phyloP scores from a whole-genome alignment of 2,888 invertebrate species.

The Resseliella maxima region DNA sequence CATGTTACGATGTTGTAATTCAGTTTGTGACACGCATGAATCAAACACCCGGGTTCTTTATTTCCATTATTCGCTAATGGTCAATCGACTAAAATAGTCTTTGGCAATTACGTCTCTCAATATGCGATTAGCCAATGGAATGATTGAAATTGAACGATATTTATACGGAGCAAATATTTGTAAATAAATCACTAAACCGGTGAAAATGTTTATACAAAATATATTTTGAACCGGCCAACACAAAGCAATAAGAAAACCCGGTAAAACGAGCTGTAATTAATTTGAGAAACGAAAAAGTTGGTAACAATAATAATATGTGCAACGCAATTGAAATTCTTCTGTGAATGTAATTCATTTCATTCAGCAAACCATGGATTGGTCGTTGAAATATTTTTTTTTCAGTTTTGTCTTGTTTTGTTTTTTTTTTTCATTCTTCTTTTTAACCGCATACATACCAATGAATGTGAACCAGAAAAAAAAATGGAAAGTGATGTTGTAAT shows the following conservation, averaged over 20 bases:
- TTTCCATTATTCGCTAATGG: neutral
- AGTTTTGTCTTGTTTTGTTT: too few species aligned
- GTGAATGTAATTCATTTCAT: neutral
- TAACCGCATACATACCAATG: neutral
- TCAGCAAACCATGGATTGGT: neutral
- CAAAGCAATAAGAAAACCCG: neutral
- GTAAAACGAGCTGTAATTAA: conserved; percentile 1
- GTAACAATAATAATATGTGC: conserved; percentile 11
- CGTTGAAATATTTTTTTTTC: neutral
- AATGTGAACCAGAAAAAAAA: conserved; percentile 5
- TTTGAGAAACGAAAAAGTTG: neutral
- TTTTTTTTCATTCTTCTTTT: too few species aligned
- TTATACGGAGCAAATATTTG: neutral
- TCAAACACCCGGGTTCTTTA: neutral
- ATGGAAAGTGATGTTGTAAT: neutral
- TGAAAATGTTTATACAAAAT: neutral
- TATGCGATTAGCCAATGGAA: neutral
- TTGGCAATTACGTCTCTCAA: neutral
- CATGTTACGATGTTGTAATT: neutral
- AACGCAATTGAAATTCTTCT: neutral
- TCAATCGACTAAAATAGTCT: neutral
- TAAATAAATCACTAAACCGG: neutral
- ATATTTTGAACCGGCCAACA: neutral
- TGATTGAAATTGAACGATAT: neutral
- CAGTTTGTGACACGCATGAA: neutral